Percentiles rank a stretch among this genome's conserved stretches.
Conservation (phyloP, 2,113 vertebrate species). For the Petrocephalus zakoni region DNA sequence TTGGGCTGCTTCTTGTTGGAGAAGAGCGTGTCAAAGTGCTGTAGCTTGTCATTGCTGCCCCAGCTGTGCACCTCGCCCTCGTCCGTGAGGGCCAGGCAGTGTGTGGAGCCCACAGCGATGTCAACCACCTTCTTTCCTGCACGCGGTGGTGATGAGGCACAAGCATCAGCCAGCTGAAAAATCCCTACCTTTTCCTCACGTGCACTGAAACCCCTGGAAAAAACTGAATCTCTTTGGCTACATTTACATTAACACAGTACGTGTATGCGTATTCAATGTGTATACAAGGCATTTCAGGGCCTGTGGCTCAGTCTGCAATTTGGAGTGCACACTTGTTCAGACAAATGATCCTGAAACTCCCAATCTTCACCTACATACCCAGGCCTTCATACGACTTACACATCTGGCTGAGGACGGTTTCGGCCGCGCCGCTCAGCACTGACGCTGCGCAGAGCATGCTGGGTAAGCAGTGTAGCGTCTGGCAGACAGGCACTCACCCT, state of each 20-base stretch:
- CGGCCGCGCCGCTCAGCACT: background rate
- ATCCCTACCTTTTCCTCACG: background rate
- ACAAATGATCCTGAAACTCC: too few species aligned
- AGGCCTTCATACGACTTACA: background rate
- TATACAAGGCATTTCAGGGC: too few species aligned
- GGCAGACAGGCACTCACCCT: constrained; percentile 61
- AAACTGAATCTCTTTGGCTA: background rate
- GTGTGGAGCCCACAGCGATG: constrained; percentile 88
- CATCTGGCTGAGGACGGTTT: background rate
- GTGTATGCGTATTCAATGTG: too few species aligned
- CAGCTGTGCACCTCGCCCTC: constrained; percentile 95
- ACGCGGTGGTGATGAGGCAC: background rate
- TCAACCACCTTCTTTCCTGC: constrained; percentile 94
- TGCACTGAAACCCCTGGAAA: background rate
- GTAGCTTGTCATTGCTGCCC: constrained; percentile 96
- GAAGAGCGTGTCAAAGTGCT: constrained; percentile 93
- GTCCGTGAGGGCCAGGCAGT: constrained; percentile 89
- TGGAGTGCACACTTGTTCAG: background rate
- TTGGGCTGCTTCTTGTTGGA: constrained; percentile 90
- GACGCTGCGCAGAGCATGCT: background rate
- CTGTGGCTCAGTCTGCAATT: too few species aligned
- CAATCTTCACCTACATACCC: background rate
- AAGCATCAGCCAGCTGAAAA: background rate
- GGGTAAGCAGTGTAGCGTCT: background rate
- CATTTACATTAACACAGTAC: background rate